Evolutionary conservation across 2,797 vertebrate species (phyloP), one percentile per base, ranked within the genome.

Genomic region (Channa striata): DNA sequence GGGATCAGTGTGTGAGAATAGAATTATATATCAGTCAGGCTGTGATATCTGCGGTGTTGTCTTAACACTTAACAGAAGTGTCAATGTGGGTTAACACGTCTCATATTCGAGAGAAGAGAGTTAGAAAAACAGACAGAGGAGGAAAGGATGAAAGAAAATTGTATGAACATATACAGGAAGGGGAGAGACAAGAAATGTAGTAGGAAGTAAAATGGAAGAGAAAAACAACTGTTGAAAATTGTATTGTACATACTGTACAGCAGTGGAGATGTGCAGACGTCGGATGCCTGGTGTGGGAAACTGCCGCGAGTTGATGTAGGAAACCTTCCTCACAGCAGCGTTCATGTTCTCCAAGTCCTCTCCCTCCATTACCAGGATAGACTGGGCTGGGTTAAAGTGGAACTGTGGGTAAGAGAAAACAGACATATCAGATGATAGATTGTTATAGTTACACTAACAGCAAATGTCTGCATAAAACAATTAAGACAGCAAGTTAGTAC

Each of bases 331-430:
- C 62, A 99, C 94, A 21, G 97, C 97, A 8, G 74, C 86, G 89
- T 97, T 97, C 89, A 98, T 95, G 89, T 95, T 96, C 82, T 96
- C 96, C 88, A 97, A 90, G 89, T 99, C 96, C 59, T 99, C 97
- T 59, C 96, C 96, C 89, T 98, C 97, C 95, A 99, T 96, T 63
- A 98, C 97, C 89, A 99, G 91, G 73, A 97, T 89, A 4, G 97
- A 98, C 93, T 99, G 97, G 17, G 96, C 96, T 19, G 98, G 98
- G 89, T 99, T 99, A 85, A 99, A 97, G 93, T 98, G 98, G 89
- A 99, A 98, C 98, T 99, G 49, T 52, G 69, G n/a, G 63, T 86
- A 58, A 52, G 36, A 62, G 13, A 80, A 51, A 54, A 21, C 36
- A 54, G 20, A 20, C 67, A 51, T 46, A 37, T 68, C 21, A 42